A percentile compares a stretch with the other conserved stretches of the same genome.
Conservation (phyloP, 2,888 invertebrate species). For the Conchocele bisecta region DNA sequence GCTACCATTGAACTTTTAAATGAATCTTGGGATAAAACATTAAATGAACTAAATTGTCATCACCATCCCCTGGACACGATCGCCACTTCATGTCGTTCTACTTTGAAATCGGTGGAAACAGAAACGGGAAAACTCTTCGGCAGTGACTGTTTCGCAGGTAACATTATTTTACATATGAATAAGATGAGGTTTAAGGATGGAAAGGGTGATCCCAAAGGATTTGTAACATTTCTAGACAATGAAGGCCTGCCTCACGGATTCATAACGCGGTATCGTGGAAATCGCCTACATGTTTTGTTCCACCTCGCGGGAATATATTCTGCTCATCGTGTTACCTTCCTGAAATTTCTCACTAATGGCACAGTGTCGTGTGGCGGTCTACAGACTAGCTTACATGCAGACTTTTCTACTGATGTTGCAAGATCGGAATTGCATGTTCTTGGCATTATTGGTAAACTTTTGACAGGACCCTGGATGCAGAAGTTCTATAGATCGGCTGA, state of each 20-base stretch:
- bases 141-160: slow-evolving; percentile 46
- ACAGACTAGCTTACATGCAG: slow-evolving; percentile 14
- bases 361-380: slow-evolving; percentile 40
- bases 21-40: slow-evolving; percentile 23
- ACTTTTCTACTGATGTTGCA: slow-evolving; percentile 20
- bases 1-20: too few species aligned
- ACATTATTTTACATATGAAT: slow-evolving; percentile 45
- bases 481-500: slow-evolving; percentile 36
- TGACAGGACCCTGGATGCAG: slow-evolving; percentile 6
- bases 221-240: slow-evolving; percentile 38
- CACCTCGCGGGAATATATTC: slow-evolving; percentile 29
- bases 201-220: slow-evolving; percentile 53
- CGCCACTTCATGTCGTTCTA: slow-evolving; percentile 7
- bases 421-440: slow-evolving; percentile 37
- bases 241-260: too few species aligned
- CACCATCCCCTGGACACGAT: slow-evolving; percentile 26
- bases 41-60: too few species aligned
- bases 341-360: slow-evolving; percentile 20
- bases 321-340: slow-evolving; percentile 10
- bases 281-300: slow-evolving; percentile 50
- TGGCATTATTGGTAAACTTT: slow-evolving; percentile 14
- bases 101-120: slow-evolving; percentile 26
- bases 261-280: slow-evolving; percentile 50
- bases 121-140: slow-evolving; percentile 39
- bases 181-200: slow-evolving; percentile 54